These are phyloP conservation scores for Tetramorium parvispinum DNA, from an alignment of 1,140 invertebrate genomes.

Conservation along the genomic window DNA sequence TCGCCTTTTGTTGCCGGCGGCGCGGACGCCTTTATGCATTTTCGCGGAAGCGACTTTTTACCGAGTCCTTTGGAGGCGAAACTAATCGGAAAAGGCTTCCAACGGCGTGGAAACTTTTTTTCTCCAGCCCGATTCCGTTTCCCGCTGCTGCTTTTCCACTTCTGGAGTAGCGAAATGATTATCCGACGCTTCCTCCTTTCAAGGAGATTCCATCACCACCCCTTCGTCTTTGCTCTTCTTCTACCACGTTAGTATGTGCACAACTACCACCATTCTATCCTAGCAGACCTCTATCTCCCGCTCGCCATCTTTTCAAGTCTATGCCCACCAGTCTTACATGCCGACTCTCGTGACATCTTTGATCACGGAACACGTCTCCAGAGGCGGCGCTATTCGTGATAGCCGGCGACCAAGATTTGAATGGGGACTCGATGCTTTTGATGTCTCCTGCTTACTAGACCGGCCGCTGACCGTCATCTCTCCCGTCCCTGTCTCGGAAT, in stretches of 20 bases:
- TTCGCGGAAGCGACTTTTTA: slow-evolving; percentile 60
- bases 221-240: neutral
- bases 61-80: slow-evolving; percentile 56
- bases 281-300: slow-evolving; percentile 15
- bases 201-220: slow-evolving; percentile 44
- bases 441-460: slow-evolving; percentile 65
- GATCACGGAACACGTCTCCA: slow-evolving; percentile 73
- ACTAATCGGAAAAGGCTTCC: slow-evolving; percentile 66
- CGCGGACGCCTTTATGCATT: slow-evolving; percentile 40
- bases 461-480: slow-evolving; percentile 59
- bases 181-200: slow-evolving; percentile 69
- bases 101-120: slow-evolving; percentile 34
- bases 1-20: slow-evolving; percentile 38
- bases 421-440: slow-evolving; percentile 75
- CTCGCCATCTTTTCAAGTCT: slow-evolving; percentile 43
- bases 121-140: slow-evolving; percentile 25
- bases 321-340: slow-evolving; percentile 40
- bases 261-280: slow-evolving; percentile 53
- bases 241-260: slow-evolving; percentile 23
- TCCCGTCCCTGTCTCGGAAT: slow-evolving; percentile 1
- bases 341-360: slow-evolving; percentile 73
- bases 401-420: slow-evolving; percentile 74
- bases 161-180: slow-evolving; percentile 72
- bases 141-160: slow-evolving; percentile 44
- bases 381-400: slow-evolving; percentile 58